phyloP scores from a whole-genome alignment of 2,797 vertebrate species.

The Enteromius trimaculatus region DNA sequence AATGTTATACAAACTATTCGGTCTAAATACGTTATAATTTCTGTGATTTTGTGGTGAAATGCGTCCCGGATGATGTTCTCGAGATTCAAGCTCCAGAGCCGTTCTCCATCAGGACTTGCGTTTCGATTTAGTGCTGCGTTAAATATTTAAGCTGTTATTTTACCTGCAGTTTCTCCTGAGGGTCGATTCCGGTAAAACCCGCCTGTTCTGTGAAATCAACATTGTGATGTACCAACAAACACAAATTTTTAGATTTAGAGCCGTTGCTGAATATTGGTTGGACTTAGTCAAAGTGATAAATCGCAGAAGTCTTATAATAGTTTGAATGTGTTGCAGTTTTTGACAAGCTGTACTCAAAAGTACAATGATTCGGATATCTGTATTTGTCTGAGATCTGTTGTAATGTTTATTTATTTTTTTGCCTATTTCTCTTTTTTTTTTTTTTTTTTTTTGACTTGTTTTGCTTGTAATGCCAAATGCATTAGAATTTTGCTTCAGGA shows the following conservation, averaged over 20 bases:
- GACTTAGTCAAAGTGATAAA: constrained; percentile 1
- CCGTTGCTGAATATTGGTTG: constrained; percentile 41
- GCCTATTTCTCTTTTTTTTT: not conserved
- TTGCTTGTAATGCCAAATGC: constrained; percentile 39
- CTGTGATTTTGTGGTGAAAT: not conserved
- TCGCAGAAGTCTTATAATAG: constrained; percentile 3
- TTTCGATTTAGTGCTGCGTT: not conserved
- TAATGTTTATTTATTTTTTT: constrained; percentile 52
- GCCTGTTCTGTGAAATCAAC: constrained; percentile 7
- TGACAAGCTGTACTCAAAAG: constrained; percentile 57
- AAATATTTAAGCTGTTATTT: not conserved
- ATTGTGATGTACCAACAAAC: constrained; percentile 40
- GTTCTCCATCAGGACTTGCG: not conserved
- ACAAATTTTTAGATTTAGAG: constrained; percentile 46
- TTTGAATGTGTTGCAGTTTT: constrained; percentile 54
- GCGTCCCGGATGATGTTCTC: not conserved
- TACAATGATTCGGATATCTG: constrained; percentile 50
- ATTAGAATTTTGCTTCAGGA: not conserved
- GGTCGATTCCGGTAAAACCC: not conserved
- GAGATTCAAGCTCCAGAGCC: not conserved
- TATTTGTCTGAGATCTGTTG: constrained; percentile 43
- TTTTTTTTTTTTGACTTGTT: not conserved
- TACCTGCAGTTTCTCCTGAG: not conserved
- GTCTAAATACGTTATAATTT: not conserved
- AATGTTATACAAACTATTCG: rapidly evolving